A percentile compares a stretch with the other conserved stretches of the same genome.
These are phyloP conservation scores for Dendrolimus houi DNA, from an alignment of 2,888 invertebrate genomes.

Conservation along the genomic window DNA sequence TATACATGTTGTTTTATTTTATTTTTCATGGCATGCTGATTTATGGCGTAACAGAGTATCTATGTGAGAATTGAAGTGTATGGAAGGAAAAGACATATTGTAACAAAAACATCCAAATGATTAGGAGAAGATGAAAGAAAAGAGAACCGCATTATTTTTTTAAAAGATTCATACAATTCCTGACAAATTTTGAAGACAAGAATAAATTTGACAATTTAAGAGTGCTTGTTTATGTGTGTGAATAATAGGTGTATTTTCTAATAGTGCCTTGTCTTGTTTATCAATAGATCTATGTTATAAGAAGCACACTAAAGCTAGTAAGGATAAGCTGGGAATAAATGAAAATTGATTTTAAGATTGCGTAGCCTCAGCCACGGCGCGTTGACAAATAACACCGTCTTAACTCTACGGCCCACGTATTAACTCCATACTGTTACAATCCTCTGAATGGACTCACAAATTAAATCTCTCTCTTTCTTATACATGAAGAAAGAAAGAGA, in stretches of 20 bases:
- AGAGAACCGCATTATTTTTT: too few species aligned
- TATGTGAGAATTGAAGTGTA: background rate
- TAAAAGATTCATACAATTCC: too few species aligned
- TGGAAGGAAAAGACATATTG: background rate
- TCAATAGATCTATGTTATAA: slow-evolving; percentile 27
- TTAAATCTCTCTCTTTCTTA: slow-evolving; percentile 10
- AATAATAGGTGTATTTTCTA: too few species aligned
- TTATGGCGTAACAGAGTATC: too few species aligned
- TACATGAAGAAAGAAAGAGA: slow-evolving; percentile 5
- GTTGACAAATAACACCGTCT: slow-evolving; percentile 68
- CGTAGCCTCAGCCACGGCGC: slow-evolving; percentile 37
- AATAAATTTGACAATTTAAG: too few species aligned
- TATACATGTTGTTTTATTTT: too few species aligned
- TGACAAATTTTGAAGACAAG: too few species aligned
- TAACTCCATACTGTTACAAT: slow-evolving; percentile 20
- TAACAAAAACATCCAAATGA: background rate
- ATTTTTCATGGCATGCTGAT: background rate
- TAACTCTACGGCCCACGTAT: slow-evolving; percentile 31
- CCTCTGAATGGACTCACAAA: slow-evolving; percentile 13
- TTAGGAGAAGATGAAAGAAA: background rate
- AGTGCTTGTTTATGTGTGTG: too few species aligned
- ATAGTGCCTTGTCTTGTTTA: background rate
- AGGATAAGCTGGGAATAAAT: slow-evolving; percentile 74
- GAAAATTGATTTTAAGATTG: slow-evolving; percentile 76
- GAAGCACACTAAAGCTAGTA: slow-evolving; percentile 48